A percentile compares a stretch with the other conserved stretches of the same genome.
Evolutionary conservation across 2,113 vertebrate genomes (phyloP).

Genomic region (Stomatorhinus ivindoensis): DNA sequence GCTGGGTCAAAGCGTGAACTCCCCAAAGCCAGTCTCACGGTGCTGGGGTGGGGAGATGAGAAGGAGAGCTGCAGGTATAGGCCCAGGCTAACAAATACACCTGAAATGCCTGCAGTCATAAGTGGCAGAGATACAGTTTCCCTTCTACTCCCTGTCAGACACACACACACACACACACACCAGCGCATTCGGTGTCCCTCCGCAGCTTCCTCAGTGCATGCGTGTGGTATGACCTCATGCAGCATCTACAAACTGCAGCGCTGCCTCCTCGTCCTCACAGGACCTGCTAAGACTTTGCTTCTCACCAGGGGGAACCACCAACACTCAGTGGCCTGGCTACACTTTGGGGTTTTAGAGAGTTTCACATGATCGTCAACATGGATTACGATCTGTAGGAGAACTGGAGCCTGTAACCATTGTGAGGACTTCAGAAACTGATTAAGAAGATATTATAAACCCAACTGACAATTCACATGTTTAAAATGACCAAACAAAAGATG

Average conservation of each 20-base stretch:
- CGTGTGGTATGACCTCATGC: neutral
- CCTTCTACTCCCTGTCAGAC: neutral
- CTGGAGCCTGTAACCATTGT: neutral
- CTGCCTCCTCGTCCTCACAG: neutral
- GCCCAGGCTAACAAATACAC: neutral
- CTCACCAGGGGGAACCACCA: neutral
- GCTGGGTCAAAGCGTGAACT: too few species aligned
- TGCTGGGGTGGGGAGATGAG: neutral
- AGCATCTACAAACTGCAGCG: neutral
- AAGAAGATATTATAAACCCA: neutral
- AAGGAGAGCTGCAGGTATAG: neutral
- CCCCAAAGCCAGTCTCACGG: neutral
- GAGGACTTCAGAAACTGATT: too few species aligned
- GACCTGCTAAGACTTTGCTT: too few species aligned
- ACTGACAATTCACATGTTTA: neutral
- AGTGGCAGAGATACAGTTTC: neutral
- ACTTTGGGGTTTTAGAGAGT: neutral
- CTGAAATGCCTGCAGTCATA: neutral
- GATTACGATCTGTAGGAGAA: neutral
- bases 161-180: neutral
- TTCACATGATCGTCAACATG: neutral
- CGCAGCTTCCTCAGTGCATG: neutral
- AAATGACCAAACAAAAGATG: neutral
- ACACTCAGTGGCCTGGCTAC: neutral
- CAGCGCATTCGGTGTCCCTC: neutral